These are phyloP conservation scores for Scomberomorus guttatus DNA, from an alignment of 2,797 vertebrate genomes.

Conservation along the genomic window DNA sequence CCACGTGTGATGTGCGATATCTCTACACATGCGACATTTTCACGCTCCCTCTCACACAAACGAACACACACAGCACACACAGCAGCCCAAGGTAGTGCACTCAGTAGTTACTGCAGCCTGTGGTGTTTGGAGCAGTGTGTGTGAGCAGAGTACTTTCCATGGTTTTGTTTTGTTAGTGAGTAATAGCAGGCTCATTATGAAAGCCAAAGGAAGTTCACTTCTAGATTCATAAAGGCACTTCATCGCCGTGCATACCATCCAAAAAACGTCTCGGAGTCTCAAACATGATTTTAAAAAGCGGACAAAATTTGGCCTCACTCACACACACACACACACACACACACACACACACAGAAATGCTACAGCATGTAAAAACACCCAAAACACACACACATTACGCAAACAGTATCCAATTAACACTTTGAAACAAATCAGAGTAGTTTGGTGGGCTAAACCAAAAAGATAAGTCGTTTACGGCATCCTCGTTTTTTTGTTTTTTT, in stretches of 20 bases:
- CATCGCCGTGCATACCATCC: conserved; percentile 42
- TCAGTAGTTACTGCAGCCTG: conserved; percentile 56
- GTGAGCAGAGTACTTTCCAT: conserved; percentile 79
- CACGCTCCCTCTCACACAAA: neutral
- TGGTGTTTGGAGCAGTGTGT: conserved; percentile 48
- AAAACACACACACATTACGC: conserved; percentile 26
- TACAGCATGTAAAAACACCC: conserved; percentile 22
- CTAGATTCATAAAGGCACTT: conserved; percentile 79
- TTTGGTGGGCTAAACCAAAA: conserved; percentile 64
- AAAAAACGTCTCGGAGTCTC: conserved; percentile 47
- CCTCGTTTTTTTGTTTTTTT: conserved; percentile 52
- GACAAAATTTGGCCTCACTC: conserved; percentile 47
- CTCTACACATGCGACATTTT: neutral
- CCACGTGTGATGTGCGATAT: neutral
- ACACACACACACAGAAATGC: conserved; percentile 4
- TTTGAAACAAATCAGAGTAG: conserved; percentile 63
- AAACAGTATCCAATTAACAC: conserved; percentile 71
- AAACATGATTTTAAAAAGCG: conserved; percentile 40
- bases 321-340: conserved; percentile 17
- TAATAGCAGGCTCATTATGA: conserved; percentile 81
- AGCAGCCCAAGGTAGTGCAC: conserved; percentile 3
- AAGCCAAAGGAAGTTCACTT: conserved; percentile 82
- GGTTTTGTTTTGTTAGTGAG: conserved; percentile 84
- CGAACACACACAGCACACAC: neutral
- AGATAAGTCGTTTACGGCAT: conserved; percentile 66